phyloP scores from a whole-genome alignment of 2,113 vertebrate genomes.

The Pyrgilauda ruficollis region DNA sequence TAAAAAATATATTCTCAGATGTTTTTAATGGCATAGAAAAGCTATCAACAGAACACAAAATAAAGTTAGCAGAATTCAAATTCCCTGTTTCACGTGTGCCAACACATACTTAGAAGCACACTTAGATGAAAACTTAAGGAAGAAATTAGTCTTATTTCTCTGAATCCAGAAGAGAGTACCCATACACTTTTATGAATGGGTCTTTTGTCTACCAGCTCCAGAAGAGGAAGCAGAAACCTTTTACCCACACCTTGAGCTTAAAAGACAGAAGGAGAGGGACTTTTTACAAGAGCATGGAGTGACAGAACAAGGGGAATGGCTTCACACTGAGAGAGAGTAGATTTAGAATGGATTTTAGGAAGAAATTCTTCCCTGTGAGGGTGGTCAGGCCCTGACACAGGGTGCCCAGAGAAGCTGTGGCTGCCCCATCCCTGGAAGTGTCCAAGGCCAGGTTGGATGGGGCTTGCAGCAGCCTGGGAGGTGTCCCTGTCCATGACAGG shows the following conservation, averaged over 20 bases:
- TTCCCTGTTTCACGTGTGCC: neutral
- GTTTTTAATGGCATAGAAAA: conserved; percentile 55
- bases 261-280: neutral
- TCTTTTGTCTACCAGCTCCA: neutral
- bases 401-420: neutral
- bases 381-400: neutral
- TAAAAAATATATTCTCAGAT: conserved; percentile 16
- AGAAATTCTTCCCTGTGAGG: neutral
- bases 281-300: neutral
- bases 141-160: neutral
- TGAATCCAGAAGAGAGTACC: neutral
- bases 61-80: conserved; percentile 35
- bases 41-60: conserved; percentile 1
- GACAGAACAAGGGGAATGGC: neutral
- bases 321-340: neutral
- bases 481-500: fast-evolving
- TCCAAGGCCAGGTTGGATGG: fast-evolving
- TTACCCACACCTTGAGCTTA: neutral
- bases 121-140: neutral
- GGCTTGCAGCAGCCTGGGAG: neutral
- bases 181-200: neutral
- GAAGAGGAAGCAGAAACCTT: neutral
- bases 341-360: neutral
- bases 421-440: neutral
- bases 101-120: conserved; percentile 9